phyloP scores from a whole-genome alignment of 2,797 vertebrate genomes.

The Phrynocephalus vlangalii region DNA sequence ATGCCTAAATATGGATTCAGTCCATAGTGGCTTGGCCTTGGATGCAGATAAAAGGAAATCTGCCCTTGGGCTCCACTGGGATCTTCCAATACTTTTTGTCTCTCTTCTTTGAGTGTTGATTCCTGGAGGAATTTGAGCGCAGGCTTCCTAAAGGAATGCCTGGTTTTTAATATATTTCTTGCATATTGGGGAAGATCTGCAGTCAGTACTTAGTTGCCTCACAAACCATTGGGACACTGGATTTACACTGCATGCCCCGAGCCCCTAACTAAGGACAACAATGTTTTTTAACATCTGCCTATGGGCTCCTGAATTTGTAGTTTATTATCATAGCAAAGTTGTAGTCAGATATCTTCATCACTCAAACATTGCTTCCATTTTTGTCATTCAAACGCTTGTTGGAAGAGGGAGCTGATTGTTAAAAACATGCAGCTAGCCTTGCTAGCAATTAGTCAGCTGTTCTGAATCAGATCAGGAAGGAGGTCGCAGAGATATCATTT shows the following conservation, averaged over 20 bases:
- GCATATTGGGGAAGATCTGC: not conserved
- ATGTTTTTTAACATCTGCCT: not conserved
- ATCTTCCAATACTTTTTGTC: not conserved
- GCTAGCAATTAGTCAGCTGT: not conserved
- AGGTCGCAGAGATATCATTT: not conserved
- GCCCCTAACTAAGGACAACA: not conserved
- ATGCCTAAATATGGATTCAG: not conserved
- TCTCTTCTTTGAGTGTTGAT: not conserved
- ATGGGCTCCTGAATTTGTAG: not conserved
- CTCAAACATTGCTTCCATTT: not conserved
- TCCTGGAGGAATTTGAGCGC: not conserved
- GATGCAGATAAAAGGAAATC: not conserved
- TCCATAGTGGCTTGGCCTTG: not conserved
- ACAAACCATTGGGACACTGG: not conserved
- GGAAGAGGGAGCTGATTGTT: not conserved
- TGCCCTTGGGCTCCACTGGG: not conserved
- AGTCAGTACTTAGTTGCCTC: too few species aligned
- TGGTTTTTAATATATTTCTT: not conserved
- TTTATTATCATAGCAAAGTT: too few species aligned
- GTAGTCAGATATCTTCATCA: not conserved
- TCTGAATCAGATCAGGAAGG: not conserved
- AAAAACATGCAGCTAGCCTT: not conserved
- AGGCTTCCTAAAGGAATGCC: not conserved
- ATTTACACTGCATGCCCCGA: not conserved
- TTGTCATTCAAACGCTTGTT: not conserved